phyloP scores from a whole-genome alignment of 2,113 vertebrate species.

The Orycteropus afer region DNA sequence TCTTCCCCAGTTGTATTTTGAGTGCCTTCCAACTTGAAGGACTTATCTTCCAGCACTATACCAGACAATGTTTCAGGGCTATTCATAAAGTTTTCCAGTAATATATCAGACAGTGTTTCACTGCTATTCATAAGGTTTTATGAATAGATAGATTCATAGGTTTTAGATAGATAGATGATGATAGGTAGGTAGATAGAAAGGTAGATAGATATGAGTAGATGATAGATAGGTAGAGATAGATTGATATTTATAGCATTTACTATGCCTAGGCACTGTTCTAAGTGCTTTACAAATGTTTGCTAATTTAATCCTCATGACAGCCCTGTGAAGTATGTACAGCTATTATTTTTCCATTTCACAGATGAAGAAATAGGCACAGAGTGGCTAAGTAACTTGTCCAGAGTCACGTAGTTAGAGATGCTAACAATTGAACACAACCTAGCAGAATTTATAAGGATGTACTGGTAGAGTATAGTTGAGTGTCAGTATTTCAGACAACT shows the following conservation, averaged over 20 bases:
- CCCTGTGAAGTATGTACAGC: neutral
- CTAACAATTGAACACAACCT: neutral
- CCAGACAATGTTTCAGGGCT: no score
- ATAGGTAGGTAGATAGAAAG: neutral
- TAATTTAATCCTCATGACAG: neutral
- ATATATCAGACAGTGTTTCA: no score
- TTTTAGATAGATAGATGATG: neutral
- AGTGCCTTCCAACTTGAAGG: no score
- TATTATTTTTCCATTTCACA: neutral
- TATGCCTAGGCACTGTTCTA: neutral
- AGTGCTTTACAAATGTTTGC: neutral
- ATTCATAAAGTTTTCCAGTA: no score
- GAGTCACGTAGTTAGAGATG: neutral
- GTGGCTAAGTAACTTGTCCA: neutral
- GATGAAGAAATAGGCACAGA: slow-evolving; percentile 10
- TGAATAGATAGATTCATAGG: no score
- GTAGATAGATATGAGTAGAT: neutral
- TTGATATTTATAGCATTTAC: neutral
- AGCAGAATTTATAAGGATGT: neutral
- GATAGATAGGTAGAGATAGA: neutral
- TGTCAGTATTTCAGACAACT: neutral
- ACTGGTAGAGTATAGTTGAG: neutral
- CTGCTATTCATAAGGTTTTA: no score
- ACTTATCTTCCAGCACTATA: no score
- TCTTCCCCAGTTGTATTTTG: no score